Base-by-base conservation (phyloP, 2,113 vertebrate species). In the Pogonocichla stellata region DNA sequence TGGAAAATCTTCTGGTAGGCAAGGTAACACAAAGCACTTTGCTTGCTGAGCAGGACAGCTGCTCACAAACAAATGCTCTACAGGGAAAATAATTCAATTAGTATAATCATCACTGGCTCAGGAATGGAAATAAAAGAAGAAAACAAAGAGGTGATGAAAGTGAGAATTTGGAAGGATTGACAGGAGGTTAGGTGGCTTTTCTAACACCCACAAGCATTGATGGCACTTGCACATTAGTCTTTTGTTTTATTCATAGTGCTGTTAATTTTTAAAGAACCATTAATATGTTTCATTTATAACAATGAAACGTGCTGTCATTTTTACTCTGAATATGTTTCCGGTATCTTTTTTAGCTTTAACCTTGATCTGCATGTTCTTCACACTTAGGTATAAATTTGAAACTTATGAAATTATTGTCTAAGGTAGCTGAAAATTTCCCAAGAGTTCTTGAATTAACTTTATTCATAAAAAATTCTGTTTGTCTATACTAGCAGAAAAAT, bases 61-160 rank as follows among this genome's bases (percentile, higher is more conserved):
- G 28, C 84, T 97, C 92, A 86, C 72, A 92, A 91, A 80, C 84
- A 91, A 92, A n/a, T 38, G 78, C 74, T 97, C 94, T 86, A 62
- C 40, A 28, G 73, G 93, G 78, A 75, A 97, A 92, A 92, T 77
- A 92, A 95, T 98, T 97, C 67, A 94, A 89, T 97, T 96, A 18
- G 6, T 45, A 89, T 81, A 85, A 91, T 72, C 78, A 85, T 91
- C 75, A 58, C 66, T 90, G 58, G 58, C 50, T 90, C 45, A 31
- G 66, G 61, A 87, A 67, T 53, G 51, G 54, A 92, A 89, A 72
- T 78, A 93, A 87, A 85, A 54, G 53, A 74, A 72, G 51, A 57
- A 65, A 95, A 94, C 61, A 89, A 84, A 71, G 19, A 78, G 4
- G 12, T 84, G 87, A 91, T 87, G 50, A 85, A 94, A 93, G 70